Evolutionary conservation across 2,888 invertebrate species (phyloP).

Genomic region (Cosmorhoe ocellata): DNA sequence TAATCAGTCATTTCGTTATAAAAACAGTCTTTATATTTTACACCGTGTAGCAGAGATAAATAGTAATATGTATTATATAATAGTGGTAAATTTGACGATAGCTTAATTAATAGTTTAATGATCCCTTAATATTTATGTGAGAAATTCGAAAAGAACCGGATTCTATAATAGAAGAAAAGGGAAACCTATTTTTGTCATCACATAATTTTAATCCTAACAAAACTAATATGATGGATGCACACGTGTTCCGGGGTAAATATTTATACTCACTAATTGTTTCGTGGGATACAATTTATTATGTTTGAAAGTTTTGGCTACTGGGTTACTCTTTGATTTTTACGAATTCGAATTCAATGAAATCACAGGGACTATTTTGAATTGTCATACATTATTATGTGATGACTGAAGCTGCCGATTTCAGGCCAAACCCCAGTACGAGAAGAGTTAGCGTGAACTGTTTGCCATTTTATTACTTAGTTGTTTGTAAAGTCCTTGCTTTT

Average conservation of each 20-base stretch:
- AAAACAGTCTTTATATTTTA: too few species aligned
- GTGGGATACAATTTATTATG: slow-evolving; percentile 20
- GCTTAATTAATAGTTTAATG: neutral
- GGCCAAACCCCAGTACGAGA: too few species aligned
- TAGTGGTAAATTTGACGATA: too few species aligned
- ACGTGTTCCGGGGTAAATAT: slow-evolving; percentile 31
- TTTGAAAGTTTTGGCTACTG: slow-evolving; percentile 3
- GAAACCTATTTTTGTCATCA: slow-evolving; percentile 35
- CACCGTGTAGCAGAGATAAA: too few species aligned
- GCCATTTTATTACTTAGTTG: too few species aligned
- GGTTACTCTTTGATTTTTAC: neutral
- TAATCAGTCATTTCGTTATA: too few species aligned
- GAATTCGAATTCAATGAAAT: neutral
- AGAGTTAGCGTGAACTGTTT: too few species aligned
- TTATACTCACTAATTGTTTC: slow-evolving; percentile 28
- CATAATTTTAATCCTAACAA: slow-evolving; percentile 34
- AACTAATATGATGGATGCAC: slow-evolving; percentile 33
- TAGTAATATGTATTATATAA: too few species aligned
- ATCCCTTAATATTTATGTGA: slow-evolving; percentile 1
- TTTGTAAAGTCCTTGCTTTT: too few species aligned
- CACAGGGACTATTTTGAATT: too few species aligned
- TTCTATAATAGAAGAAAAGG: slow-evolving; percentile 28
- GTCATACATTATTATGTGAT: too few species aligned
- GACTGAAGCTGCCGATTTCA: too few species aligned
- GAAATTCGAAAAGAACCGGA: slow-evolving; percentile 10